phyloP scores from a whole-genome alignment of 2,888 invertebrate species.

The Mesopsocus fuscifrons region DNA sequence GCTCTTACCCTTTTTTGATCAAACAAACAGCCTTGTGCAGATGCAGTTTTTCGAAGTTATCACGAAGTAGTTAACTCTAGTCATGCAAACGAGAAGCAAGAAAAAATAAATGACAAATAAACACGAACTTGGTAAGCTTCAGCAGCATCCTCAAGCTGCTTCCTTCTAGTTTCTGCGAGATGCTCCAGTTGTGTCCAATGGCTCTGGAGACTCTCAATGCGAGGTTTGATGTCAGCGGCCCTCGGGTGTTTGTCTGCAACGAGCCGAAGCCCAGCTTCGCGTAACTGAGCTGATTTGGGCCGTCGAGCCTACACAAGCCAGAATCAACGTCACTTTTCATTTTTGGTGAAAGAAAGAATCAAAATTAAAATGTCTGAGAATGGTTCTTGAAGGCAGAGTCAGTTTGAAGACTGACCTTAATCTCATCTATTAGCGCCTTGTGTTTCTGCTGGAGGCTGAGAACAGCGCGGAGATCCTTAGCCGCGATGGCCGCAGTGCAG shows the following conservation, averaged over 20 bases:
- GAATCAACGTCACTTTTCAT: too few relatives aligned
- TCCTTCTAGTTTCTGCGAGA: slow-evolving; percentile 49
- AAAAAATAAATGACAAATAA: too few relatives aligned
- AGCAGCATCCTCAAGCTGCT: slow-evolving; percentile 66
- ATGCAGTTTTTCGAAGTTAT: too few relatives aligned
- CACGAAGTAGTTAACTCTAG: too few relatives aligned
- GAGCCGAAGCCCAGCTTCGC: slow-evolving; percentile 47
- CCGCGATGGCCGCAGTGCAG: slow-evolving; percentile 80
- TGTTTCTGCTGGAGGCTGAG: slow-evolving; percentile 82
- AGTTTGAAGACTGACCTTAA: not conserved
- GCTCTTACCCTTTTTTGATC: too few relatives aligned
- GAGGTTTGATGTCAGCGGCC: slow-evolving; percentile 57
- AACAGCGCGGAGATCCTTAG: slow-evolving; percentile 83
- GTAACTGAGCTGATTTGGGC: slow-evolving; percentile 48
- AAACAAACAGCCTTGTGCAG: too few relatives aligned
- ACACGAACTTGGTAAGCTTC: slow-evolving; percentile 86
- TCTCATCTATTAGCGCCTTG: slow-evolving; percentile 34
- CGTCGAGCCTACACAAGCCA: slow-evolving; percentile 53
- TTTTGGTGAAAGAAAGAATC: too few relatives aligned
- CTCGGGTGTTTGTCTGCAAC: slow-evolving; percentile 68
- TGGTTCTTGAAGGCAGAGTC: slow-evolving; percentile 2
- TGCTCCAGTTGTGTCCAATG: slow-evolving; percentile 84
- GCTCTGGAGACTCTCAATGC: slow-evolving; percentile 56
- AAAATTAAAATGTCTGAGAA: slow-evolving; percentile 1
- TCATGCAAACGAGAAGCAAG: too few relatives aligned